Base-by-base conservation (phyloP, 1,140 invertebrate species). In the Drosophila hydei region DNA sequence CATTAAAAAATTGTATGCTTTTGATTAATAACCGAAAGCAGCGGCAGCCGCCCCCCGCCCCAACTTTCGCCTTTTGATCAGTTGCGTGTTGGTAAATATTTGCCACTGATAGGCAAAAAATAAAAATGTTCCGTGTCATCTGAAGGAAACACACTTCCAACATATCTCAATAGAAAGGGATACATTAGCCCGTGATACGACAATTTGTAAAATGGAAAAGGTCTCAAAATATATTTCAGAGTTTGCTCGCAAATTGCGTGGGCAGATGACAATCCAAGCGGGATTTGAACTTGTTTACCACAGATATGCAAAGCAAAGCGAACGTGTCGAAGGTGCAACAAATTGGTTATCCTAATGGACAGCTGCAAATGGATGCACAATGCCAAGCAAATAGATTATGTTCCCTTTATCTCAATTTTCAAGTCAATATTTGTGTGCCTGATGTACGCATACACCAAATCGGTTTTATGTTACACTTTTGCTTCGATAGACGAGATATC, bases 1-100 rank as follows among this genome's bases (percentile, higher is more conserved):
- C 83, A 88, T 88, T 88, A 88, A 88, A 88, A 88, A 78, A 75
- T 75, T 75, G 60, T 75, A 58, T 71, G 61, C 72, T 71, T 88
- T 83, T 88, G 83, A 88, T 88, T 88, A 88, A 88, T 88, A 88
- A 88, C 81, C 75, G 65, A 63, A 78, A n/a, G n/a, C n/a, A n/a
- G 73, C 78, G 52, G 1, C 27, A 9, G 30, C 9, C 47, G 51
- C 65, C 73, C 74, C 79, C 67, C 76, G 73, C 33, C 40, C 11
- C 30, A 11, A 21, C 18, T 5, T 14, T 64, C 38, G 80, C 48
- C 69, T 60, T 87, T 87, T 84, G 80, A 84, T 84, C 80, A 77
- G 21, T 67, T 79, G 11, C 12, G 38, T 42, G 65, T 64, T 47
- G 38, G 64, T 88, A 77, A 85, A 83, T 88, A 85, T 85, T 85